Evolutionary conservation across 2,888 invertebrate genomes (phyloP), one percentile per base, ranked within the genome.

Genomic region (Yponomeuta evonymella): DNA sequence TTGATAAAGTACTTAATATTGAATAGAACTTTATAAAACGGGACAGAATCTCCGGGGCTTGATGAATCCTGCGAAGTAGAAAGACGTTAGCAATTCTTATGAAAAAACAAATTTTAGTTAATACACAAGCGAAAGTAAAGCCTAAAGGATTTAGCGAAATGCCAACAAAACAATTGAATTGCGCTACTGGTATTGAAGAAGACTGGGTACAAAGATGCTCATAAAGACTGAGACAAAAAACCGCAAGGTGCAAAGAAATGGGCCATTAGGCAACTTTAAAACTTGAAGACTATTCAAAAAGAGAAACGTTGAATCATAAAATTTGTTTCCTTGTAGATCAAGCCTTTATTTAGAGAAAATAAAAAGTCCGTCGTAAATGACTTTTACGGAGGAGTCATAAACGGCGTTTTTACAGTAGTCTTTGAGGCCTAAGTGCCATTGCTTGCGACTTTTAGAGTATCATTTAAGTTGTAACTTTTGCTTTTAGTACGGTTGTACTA

Each of bases 181-280:
- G 51, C 68, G 68, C 68, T 68, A 68, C 68, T 29, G 68, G 68
- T 68, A 11, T 12, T 51, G 68, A 29, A 68, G 43, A 33, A 33
- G 15, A 58, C 51, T n/a, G 51, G 68, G 33, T 51, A 68, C 68
- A 68, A 51, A 68, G 58, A 29, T 23, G 12, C 15, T 29, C 68
- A 68, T 68, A 68, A 68, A 68, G 48, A 51, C 51, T 1, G 12
- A 48, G 29, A 68, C 68, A 68, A 68, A 68, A 48, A 68, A 68
- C 68, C 68, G 51, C 68, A 68, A 68, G 68, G 68, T 68, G 68
- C 51, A 48, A 68, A 51, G 48, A 68, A 68, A 68, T 65, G 29
- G 29, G 33, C 65, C 65, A 65, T 65, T 65, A 65, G 30, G 65
- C 29, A 4, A 67, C 43, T 48, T n/a, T 23, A 48, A 67, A 43